phyloP scores from a whole-genome alignment of 2,888 invertebrate genomes.

The Rhopalosiphum nymphaeae region DNA sequence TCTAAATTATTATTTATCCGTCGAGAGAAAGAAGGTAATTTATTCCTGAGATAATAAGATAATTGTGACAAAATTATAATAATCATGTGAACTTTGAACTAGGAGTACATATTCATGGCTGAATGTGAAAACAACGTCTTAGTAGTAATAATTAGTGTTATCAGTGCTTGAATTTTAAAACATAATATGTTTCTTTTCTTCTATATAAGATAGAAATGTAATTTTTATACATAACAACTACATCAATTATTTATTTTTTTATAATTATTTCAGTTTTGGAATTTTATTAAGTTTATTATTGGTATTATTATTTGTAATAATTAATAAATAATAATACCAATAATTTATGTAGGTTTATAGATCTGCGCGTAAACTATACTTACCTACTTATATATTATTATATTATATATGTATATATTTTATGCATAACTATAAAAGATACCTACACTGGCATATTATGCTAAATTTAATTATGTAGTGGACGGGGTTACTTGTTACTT shows the following conservation, averaged over 20 bases:
- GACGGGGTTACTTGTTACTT: background rate
- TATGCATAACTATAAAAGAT: no score
- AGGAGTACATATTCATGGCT: background rate
- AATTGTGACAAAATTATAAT: background rate
- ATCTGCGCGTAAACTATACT: background rate
- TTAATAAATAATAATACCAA: background rate
- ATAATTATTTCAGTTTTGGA: no score
- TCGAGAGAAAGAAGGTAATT: background rate
- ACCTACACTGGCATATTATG: background rate
- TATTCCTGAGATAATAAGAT: background rate
- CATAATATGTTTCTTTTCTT: no score
- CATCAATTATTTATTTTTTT: no score
- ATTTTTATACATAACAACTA: no score
- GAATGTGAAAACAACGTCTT: background rate
- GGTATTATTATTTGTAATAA: no score
- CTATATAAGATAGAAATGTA: no score
- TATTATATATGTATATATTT: background rate
- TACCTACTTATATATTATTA: background rate
- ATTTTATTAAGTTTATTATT: no score
- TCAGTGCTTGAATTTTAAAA: no score
- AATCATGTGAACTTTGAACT: constrained; percentile 17
- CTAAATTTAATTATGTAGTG: background rate
- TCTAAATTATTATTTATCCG: background rate
- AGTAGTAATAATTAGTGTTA: background rate
- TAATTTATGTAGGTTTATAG: background rate